Base-by-base conservation (phyloP, 2,888 invertebrate genomes). In the Scotopteryx bipunctaria region DNA sequence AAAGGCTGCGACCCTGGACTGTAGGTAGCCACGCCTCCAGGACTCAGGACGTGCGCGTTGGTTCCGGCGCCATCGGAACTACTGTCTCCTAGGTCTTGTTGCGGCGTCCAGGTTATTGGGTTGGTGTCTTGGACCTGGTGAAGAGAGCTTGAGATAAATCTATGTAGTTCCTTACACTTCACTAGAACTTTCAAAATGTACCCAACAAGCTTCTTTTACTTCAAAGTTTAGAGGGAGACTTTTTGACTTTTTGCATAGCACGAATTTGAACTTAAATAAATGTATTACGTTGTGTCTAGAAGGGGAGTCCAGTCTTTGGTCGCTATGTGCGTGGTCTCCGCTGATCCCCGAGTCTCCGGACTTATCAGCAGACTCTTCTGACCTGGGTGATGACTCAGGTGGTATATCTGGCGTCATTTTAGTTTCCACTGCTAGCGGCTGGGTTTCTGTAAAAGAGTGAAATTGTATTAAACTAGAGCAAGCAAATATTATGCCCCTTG, bases 311-410 rank as follows among this genome's bases (percentile, higher is more conserved):
- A 91, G 91, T 69, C 89, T 71, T 13, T 83, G 81, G 35, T 90
- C 90, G 36, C 86, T 87, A 50, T 85, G 76, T 0, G 80, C 86
- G 50, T 89, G 86, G 57, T 96, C 96, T 0, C 95, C 96, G 0
- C 95, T 96, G 63, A 96, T 96, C 0, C 96, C 96, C 0, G 95
- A 96, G 80, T 96, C 96, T 0, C 95, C 96, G 1, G 95, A 95
- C 76, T 95, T 95, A 69, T 95, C 95, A 55, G 83, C 87, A 1
- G 88, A 88, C 61, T 86, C 84, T 2, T 87, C 88, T 65, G 93
- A 73, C 71, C 93, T 57, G 38, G 86, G 83, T 27, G 91, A 85
- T 33, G 81, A 80, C 71, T 82, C 86, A 17, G 83, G 80, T 19
- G 82, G 73, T 80, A 89, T 75, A 46, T 83, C 67, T 65, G 89